These are phyloP conservation scores for Maniola hyperantus DNA, from an alignment of 2,888 invertebrate species.

Conservation along the genomic window DNA sequence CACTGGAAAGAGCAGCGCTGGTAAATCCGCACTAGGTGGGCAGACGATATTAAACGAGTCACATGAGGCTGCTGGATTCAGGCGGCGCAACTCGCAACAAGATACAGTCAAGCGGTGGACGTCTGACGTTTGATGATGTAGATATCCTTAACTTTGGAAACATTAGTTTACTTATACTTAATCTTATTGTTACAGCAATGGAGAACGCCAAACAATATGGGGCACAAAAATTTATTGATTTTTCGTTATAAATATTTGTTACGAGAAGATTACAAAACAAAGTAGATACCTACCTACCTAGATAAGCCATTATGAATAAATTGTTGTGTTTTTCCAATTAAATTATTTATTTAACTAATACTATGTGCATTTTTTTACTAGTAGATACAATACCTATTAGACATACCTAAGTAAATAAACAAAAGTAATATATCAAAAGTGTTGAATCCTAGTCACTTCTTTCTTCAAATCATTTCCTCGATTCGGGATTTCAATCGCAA, in stretches of 20 bases:
- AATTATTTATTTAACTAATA: constrained; percentile 5
- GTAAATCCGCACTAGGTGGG: too few relatives aligned
- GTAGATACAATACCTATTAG: background rate
- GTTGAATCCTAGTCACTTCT: too few relatives aligned
- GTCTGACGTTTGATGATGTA: background rate
- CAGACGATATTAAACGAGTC: too few relatives aligned
- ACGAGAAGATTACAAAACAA: background rate
- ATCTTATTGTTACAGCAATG: constrained; percentile 43
- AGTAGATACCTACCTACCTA: too few relatives aligned
- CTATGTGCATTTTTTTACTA: background rate
- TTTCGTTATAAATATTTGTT: background rate
- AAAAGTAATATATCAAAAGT: too few relatives aligned
- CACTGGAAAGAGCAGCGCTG: too few relatives aligned
- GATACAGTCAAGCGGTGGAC: too few relatives aligned
- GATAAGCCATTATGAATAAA: too few relatives aligned
- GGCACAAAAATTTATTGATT: background rate
- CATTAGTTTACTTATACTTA: background rate
- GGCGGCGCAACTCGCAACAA: too few relatives aligned
- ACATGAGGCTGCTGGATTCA: too few relatives aligned
- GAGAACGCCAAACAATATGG: constrained; percentile 44
- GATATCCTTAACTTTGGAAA: background rate
- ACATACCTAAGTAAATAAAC: too few relatives aligned
- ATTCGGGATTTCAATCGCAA: constrained; percentile 60
- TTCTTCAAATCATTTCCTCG: constrained; percentile 45
- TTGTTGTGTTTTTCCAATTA: background rate